Conservation (phyloP, 2,113 vertebrate species). For the Phalacrocorax aristotelis region DNA sequence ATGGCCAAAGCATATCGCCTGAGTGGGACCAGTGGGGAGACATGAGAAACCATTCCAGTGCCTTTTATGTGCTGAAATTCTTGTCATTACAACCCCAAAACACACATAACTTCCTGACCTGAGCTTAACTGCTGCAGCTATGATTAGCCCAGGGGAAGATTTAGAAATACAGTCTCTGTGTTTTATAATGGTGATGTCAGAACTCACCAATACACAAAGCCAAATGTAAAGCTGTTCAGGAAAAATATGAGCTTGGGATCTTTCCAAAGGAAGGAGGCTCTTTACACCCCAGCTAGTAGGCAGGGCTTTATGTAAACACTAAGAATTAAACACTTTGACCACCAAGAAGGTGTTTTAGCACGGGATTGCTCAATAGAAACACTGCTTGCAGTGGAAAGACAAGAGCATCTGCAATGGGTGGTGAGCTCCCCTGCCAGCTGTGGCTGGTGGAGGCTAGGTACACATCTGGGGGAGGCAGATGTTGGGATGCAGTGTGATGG, state of each 20-base stretch:
- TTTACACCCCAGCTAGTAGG: neutral
- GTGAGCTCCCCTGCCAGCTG: neutral
- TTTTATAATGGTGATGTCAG: neutral
- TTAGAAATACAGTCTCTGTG: neutral
- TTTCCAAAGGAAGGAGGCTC: neutral
- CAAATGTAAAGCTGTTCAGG: neutral
- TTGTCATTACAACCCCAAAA: neutral
- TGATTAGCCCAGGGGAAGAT: neutral
- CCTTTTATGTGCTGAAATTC: neutral
- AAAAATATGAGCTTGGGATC: neutral
- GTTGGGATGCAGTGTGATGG: neutral
- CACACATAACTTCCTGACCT: neutral
- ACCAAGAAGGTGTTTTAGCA: neutral
- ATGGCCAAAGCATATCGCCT: neutral
- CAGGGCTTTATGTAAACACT: neutral
- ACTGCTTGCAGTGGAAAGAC: neutral
- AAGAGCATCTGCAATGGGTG: fast-evolving
- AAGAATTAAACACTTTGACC: neutral
- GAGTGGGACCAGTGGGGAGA: neutral
- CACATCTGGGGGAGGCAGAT: neutral
- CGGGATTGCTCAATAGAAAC: neutral
- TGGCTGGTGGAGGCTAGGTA: neutral
- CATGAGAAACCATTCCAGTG: fast-evolving
- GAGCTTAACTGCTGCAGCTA: neutral
- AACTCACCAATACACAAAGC: neutral